Evolutionary conservation across 2,113 vertebrate species (phyloP), one percentile per base, ranked within the genome.

Genomic region (Nerophis lumbriciformis): DNA sequence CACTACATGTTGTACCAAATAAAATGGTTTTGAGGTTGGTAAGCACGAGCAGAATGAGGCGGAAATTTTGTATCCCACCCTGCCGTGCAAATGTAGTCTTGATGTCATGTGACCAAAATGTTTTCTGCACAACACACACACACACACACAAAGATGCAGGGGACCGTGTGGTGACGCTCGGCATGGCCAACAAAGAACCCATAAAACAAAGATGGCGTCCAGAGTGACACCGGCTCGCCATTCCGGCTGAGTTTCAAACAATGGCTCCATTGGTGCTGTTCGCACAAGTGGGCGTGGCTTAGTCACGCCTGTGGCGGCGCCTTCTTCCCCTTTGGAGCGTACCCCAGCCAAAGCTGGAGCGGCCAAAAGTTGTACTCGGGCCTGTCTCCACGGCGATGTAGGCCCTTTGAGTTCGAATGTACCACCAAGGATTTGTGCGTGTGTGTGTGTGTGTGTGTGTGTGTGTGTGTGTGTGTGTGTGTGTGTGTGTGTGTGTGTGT

Each of bases 201-300:
- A 53, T 15, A 36, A 37, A 37, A 54, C 53, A 54, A 54, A 54
- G 53, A 54, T 54, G 53, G 53, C 35, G 35, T 54, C 53, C 53
- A 15, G 35, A 1, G 3, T n/a, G 35, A 36, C 35, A 14, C 2
- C 53, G 13, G 10, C 42, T 5, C 42, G 42, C 42, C 10, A 12
- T 45, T 44, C 42, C 9, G 9, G 10, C 42, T 8, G 35, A 53
- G 28, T 15, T 37, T 13, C 5, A 13, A 54, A 54, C 53, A 54
- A 54, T 54, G 53, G 6, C 13, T 13, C 53, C 53, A 14, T 54
- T 36, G 39, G 39, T 42, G 11, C 28, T 12, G 13, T 28, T 53
- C 15, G 36, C 52, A 10, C 21, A 35, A 35, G 51, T 13, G 28
- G 51, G 51, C 21, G 51, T 53, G 51, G 53, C 21, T 8, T 42